A percentile compares a stretch with the other conserved stretches of the same genome.
phyloP scores from a whole-genome alignment of 2,888 invertebrate genomes.

The Stratiomys singularior region DNA sequence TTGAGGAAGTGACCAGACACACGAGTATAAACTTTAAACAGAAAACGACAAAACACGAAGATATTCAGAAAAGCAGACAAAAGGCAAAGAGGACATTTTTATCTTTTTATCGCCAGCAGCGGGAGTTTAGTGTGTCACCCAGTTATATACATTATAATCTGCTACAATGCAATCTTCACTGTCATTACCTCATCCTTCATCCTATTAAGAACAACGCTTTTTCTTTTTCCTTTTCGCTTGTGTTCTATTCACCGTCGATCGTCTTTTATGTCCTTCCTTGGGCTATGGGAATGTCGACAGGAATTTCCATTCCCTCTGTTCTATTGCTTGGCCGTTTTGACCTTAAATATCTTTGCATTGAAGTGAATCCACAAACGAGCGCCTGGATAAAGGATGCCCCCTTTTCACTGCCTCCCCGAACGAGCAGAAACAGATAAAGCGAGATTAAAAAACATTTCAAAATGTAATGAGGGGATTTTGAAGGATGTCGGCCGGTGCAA shows the following conservation, averaged over 20 bases:
- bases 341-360: constrained; percentile 11
- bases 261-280: not conserved
- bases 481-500: not conserved
- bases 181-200: constrained; percentile 28
- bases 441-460: constrained; percentile 37
- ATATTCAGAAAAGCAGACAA: not conserved
- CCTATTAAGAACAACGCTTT: constrained; percentile 6
- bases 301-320: not conserved
- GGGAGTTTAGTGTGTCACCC: constrained; percentile 10
- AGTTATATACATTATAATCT: constrained; percentile 20
- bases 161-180: constrained; percentile 29
- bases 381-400: not conserved
- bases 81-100: not conserved
- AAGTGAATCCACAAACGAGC: not conserved
- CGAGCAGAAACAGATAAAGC: constrained; percentile 1
- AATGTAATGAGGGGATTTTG: constrained; percentile 38
- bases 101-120: not conserved
- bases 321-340: not conserved
- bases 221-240: not conserved
- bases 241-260: not conserved
- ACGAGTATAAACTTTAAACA: not conserved
- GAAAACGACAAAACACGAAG: not conserved
- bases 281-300: not conserved
- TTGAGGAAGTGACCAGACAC: not conserved
- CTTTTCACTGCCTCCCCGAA: not conserved